Base-by-base conservation (phyloP, 2,888 invertebrate genomes). In the Nomada fabriciana region DNA sequence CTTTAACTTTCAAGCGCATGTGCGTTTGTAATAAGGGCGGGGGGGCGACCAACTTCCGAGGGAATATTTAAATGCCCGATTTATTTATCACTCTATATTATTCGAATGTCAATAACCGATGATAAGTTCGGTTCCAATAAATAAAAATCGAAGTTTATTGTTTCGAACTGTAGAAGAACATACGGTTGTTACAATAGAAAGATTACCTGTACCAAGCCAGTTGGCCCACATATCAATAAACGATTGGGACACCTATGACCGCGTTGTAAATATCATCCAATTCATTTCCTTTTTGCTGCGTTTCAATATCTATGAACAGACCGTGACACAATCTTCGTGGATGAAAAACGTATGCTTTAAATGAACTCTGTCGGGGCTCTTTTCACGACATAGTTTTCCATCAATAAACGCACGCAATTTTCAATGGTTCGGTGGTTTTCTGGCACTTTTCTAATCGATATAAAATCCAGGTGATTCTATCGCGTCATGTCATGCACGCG, bases 211-310 rank as follows among this genome's bases (percentile, higher is more conserved):
- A 53, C 84, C 71, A 73, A 84, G 85, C 85, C 86, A 86, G 80
- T 72, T 89, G 52, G 79, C 82, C 87, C 89, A 88, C 86, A 87
- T 87, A 80, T 88, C 81, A 83, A 76, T 61, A 60, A 71, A 70
- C 36, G 59, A 47, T 69, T 47, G 20, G 20, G 15, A 50, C 36
- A 53, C 57, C 52, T 67, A 61, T 68, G n/a, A 11, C 64, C 20
- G 64, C n/a, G 50, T 18, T 47, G 1, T 47, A 55, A 70, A 53
- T 53, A 43, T 64, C 25, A 64, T 52, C 42, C 36, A 59, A 68
- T 36, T 64, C 7, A 18, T 29, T 63, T 55, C n/a, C n/a, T 60
- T 42, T 50, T 29, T 18, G 0, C 64, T 11, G 36, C 25, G 25
- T 5, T 70, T 65, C 23, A 15, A 13, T 63, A 67, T 52, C n/a